phyloP scores from a whole-genome alignment of 2,797 vertebrate genomes.

The Malurus splendens region DNA sequence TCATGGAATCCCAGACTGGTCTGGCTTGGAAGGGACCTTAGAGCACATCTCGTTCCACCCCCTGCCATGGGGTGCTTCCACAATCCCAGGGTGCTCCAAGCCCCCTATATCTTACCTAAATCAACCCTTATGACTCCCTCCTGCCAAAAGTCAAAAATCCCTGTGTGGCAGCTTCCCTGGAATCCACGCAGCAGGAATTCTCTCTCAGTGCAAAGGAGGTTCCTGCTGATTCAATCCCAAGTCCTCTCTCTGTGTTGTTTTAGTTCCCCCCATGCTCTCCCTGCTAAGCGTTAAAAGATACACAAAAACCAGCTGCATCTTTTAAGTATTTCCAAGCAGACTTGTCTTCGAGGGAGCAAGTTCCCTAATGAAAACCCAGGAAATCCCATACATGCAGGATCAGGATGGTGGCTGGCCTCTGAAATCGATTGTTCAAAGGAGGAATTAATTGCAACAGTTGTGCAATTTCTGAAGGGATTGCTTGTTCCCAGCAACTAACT shows the following conservation, averaged over 20 bases:
- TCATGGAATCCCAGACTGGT: neutral
- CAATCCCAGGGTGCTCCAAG: neutral
- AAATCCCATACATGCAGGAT: neutral
- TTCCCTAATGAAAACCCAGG: neutral
- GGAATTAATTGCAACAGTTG: neutral
- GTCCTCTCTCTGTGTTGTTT: neutral
- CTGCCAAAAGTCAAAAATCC: neutral
- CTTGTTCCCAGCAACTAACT: neutral
- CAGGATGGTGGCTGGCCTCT: neutral
- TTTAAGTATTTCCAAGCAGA: neutral
- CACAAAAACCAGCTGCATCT: neutral
- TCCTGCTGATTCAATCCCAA: neutral
- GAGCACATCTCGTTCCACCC: neutral
- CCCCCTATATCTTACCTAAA: neutral
- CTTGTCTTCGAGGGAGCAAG: neutral
- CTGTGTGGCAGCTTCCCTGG: neutral
- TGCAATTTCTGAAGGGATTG: neutral
- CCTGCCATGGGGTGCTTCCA: neutral
- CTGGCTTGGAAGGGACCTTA: neutral
- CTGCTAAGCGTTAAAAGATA: neutral
- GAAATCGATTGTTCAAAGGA: neutral
- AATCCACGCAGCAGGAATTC: neutral
- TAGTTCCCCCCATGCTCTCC: rapidly evolving
- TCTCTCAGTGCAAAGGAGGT: neutral
- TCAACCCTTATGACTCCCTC: neutral